phyloP scores from a whole-genome alignment of 1,140 invertebrate species.

The Drosophila melanica region DNA sequence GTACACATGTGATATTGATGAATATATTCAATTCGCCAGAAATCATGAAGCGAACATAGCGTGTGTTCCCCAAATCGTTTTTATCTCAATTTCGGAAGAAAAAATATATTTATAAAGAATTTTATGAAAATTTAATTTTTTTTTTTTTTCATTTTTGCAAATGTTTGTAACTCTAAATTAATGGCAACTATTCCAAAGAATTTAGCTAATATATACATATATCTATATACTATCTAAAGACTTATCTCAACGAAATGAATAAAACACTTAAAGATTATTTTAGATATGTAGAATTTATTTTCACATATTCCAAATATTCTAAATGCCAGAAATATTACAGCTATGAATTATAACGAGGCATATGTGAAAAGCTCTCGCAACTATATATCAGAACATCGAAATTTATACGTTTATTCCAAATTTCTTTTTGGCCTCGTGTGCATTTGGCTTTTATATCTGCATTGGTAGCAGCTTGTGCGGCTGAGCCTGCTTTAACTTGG shows the following conservation, averaged over 20 bases:
- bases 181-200: no score
- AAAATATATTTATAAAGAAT: neutral
- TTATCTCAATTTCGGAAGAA: neutral
- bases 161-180: no score
- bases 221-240: no score
- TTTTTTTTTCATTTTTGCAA: no score
- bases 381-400: neutral
- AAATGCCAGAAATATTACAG: no score
- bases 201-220: no score
- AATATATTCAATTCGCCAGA: constrained; percentile 26
- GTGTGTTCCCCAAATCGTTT: neutral
- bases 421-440: constrained; percentile 1
- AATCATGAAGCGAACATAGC: neutral
- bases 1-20: constrained; percentile 46
- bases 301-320: neutral
- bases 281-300: neutral
- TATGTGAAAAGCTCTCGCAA: no score
- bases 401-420: constrained; percentile 6
- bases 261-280: no score
- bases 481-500: constrained; percentile 5
- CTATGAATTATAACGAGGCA: no score
- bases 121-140: no score
- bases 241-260: no score
- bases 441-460: constrained; percentile 23
- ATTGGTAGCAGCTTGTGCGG: constrained; percentile 10